Evolutionary conservation across 1,140 invertebrate genomes (phyloP), one percentile per base, ranked within the genome.

Genomic region (Drosophila santomea): DNA sequence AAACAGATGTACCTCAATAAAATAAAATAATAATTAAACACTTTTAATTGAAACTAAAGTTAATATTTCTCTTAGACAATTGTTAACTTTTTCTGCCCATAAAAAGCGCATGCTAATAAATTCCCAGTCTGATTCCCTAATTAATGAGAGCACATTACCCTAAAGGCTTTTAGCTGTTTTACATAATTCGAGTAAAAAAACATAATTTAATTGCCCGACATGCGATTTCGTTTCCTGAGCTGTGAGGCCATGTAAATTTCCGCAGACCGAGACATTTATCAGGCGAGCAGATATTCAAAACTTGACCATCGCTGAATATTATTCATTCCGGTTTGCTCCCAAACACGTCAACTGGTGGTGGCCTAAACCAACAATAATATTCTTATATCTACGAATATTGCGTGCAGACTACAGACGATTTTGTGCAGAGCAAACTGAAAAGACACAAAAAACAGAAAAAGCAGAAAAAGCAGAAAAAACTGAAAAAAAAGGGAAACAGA

Each of bases 351-450:
- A 54, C 28, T 57, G 56, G 17, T 51, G 60, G 28, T 74, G 54
- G 63, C 64, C 67, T 52, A 81, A 78, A 78, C 79, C 79, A 64
- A 82, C 79, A 83, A 44, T 68, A 48, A 23, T 50, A 50, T 28
- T 17, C 15, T 15, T 28, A 32, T 28, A 45, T 58, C 41, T 59
- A 48, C 43, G 52, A 69, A 78, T 83, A 73, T 84, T 85, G 81
- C 81, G 82, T 85, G 82, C 82, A 85, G 82, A 85, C 81, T 17
- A 76, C 55, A 59, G 52, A 83, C 69, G 67, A 80, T 83, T 83
- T 78, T 45, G 50, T 74, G 58, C 61, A 58, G 61, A 62, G 44
- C 43, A 67, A 60, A 45, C 48, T 20, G 44, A 57, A 25, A 17
- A 17, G 43, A 38, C 10, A 47, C 32, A 11, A 51, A 44, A 57